Conservation (phyloP, 2,797 vertebrate genomes). For the Sandelia bainsii region DNA sequence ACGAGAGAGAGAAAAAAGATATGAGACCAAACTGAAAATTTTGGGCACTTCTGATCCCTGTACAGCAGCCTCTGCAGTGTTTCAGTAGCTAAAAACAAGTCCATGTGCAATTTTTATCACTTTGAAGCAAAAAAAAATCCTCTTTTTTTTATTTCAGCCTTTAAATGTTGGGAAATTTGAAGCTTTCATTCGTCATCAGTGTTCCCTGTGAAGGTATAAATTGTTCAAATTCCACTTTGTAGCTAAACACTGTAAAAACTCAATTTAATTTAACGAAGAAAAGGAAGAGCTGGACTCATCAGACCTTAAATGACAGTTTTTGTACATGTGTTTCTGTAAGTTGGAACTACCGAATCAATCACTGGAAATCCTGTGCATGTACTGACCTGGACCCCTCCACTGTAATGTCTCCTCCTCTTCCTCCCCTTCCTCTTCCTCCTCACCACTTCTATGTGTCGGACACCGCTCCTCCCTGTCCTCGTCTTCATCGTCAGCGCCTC, state of each 20-base stretch:
- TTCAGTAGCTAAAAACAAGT: too few species aligned
- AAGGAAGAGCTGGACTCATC: neutral
- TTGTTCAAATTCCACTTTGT: neutral
- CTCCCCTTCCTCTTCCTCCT: slow-evolving; percentile 70
- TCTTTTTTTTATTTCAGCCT: too few species aligned
- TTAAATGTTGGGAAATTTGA: neutral
- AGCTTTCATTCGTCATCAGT: neutral
- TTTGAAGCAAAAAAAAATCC: too few species aligned
- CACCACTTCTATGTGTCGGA: slow-evolving; percentile 62
- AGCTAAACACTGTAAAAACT: neutral
- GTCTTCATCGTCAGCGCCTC: slow-evolving; percentile 73
- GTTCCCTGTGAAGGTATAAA: neutral
- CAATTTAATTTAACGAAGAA: neutral
- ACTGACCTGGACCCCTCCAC: slow-evolving; percentile 92
- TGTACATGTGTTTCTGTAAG: neutral
- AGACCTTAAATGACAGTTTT: neutral
- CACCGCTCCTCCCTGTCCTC: slow-evolving; percentile 61
- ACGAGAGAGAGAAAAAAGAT: too few species aligned
- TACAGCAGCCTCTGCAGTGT: too few species aligned
- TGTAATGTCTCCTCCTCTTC: slow-evolving; percentile 64
- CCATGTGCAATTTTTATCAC: too few species aligned
- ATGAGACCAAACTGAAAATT: too few species aligned
- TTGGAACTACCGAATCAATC: neutral
- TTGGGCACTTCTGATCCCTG: too few species aligned
- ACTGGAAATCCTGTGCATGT: neutral